Percentiles rank a stretch among this genome's conserved stretches.
Conservation (phyloP, 2,888 invertebrate genomes). For the Ommatoiulus sabulosus region DNA sequence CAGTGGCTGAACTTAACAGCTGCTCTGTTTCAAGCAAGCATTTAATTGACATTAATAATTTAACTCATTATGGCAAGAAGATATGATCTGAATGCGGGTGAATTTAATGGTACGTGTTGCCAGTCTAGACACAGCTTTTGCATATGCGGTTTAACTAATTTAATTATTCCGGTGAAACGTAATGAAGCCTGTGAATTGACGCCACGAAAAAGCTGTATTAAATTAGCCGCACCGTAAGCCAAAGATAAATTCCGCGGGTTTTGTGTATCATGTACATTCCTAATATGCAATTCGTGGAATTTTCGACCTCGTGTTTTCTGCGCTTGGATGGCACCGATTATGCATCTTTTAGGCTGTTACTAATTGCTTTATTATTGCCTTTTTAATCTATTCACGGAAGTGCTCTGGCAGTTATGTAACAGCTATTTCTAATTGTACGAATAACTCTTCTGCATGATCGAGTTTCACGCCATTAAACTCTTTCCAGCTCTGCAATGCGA, state of each 20-base stretch:
- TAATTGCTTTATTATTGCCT: neutral
- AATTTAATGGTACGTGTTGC: neutral
- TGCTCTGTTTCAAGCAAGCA: neutral
- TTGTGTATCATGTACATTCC: neutral
- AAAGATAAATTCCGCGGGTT: neutral
- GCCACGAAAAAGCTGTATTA: neutral
- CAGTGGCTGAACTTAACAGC: neutral
- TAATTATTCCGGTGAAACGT: neutral
- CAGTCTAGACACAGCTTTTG: neutral
- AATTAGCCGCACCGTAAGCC: neutral
- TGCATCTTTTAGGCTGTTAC: neutral
- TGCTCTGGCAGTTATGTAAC: neutral
- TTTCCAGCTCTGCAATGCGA: no score
- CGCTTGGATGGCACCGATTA: neutral
- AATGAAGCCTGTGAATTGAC: neutral
- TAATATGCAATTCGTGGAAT: neutral
- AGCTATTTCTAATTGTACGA: neutral
- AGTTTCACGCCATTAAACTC: no score
- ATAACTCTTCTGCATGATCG: neutral
- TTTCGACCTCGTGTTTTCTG: neutral
- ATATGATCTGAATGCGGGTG: neutral
- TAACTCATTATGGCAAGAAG: neutral
- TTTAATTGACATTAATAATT: neutral
- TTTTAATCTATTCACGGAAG: neutral
- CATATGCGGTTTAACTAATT: neutral